A percentile compares a stretch with the other conserved stretches of the same genome.
phyloP scores from a whole-genome alignment of 2,888 invertebrate species.

The Bombyx huttoni region DNA sequence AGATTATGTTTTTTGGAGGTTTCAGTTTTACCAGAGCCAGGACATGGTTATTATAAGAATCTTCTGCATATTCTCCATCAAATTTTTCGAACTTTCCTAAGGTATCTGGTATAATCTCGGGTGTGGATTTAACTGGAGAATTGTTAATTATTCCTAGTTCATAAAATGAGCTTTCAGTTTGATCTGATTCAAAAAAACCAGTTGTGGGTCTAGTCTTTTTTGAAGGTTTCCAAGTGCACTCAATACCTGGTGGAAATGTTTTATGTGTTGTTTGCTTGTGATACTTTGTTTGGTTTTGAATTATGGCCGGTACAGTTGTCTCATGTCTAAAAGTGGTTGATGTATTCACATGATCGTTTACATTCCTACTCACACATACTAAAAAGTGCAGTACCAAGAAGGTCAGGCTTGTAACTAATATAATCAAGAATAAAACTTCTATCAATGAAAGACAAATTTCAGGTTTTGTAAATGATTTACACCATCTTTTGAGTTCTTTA shows the following conservation, averaged over 20 bases:
- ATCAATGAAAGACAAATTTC: slow-evolving; percentile 33
- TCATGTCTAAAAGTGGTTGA: not conserved
- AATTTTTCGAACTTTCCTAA: not conserved
- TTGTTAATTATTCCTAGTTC: not conserved
- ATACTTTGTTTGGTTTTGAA: not conserved
- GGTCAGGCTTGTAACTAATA: slow-evolving; percentile 29
- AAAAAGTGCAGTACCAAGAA: slow-evolving; percentile 43
- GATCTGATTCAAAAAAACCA: slow-evolving; percentile 23
- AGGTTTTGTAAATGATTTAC: slow-evolving; percentile 42
- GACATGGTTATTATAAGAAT: slow-evolving; percentile 16
- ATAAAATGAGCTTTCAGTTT: not conserved
- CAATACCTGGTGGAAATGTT: slow-evolving; percentile 13
- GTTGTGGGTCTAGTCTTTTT: slow-evolving; percentile 26
- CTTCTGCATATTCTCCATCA: slow-evolving; percentile 16
- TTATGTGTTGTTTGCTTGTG: not conserved
- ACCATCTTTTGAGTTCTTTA: slow-evolving; percentile 45
- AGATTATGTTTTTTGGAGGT: slow-evolving; percentile 28
- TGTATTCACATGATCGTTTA: not conserved
- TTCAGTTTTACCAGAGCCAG: slow-evolving; percentile 39
- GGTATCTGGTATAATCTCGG: not conserved
- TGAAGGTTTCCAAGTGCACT: slow-evolving; percentile 47
- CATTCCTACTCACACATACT: slow-evolving; percentile 19
- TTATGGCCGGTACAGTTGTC: not conserved
- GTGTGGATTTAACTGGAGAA: not conserved
- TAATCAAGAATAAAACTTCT: slow-evolving; percentile 29